Conservation (phyloP, 2,888 invertebrate species). For the Hyposoter dolosus region DNA sequence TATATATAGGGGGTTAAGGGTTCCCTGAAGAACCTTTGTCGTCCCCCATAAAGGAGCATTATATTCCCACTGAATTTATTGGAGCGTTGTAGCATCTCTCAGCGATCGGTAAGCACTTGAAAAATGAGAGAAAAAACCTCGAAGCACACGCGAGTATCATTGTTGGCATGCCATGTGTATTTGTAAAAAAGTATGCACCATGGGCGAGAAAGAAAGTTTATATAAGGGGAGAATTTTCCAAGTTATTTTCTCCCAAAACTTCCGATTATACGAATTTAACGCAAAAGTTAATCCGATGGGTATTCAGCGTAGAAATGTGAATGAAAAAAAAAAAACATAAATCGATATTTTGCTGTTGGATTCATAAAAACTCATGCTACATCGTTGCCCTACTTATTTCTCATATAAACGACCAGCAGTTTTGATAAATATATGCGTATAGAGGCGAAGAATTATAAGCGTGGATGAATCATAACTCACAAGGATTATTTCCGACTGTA, state of each 20-base stretch:
- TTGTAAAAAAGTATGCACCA: background rate
- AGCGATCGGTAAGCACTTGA: constrained; percentile 65
- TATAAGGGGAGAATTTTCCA: constrained; percentile 10
- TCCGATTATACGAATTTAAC: constrained; percentile 46
- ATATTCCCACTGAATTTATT: constrained; percentile 73
- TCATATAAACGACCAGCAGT: background rate
- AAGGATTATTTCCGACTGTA: constrained; percentile 50
- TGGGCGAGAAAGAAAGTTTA: background rate
- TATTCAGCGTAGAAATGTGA: constrained; percentile 16
- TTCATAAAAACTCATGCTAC: constrained; percentile 21
- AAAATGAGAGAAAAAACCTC: constrained; percentile 54
- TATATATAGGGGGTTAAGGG: constrained; percentile 27
- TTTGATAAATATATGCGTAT: background rate
- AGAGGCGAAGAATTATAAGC: constrained; percentile 25
- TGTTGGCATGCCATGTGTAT: constrained; percentile 40
- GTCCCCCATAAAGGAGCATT: constrained; percentile 69
- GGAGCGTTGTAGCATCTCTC: constrained; percentile 61
- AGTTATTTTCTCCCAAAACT: constrained; percentile 1
- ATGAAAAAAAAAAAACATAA: constrained; percentile 30
- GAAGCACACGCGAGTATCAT: constrained; percentile 56
- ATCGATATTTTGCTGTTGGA: constrained; percentile 35
- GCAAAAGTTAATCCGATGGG: constrained; percentile 42
- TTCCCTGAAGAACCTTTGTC: constrained; percentile 69
- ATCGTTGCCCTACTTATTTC: constrained; percentile 28
- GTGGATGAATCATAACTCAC: constrained; percentile 55